phyloP scores from a whole-genome alignment of 64 coral and sea anemone genomes.

The Montipora cactus region DNA sequence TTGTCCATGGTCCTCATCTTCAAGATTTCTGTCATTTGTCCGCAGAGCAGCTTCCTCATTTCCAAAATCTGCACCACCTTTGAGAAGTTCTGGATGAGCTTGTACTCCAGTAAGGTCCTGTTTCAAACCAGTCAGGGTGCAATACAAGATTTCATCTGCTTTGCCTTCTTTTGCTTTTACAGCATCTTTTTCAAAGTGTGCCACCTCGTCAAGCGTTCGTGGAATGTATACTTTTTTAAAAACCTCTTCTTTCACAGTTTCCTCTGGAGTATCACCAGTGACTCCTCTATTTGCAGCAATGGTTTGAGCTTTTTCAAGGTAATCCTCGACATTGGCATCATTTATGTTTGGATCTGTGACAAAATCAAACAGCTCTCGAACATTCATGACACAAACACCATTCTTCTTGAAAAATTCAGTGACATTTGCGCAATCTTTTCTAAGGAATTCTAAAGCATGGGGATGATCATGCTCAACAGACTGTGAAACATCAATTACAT shows the following conservation, averaged over 20 bases:
- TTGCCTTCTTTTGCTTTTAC: constrained; percentile 64
- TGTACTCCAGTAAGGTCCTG: constrained; percentile 58
- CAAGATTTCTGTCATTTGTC: neutral
- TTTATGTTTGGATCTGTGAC: constrained; percentile 97
- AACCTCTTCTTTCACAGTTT: constrained; percentile 89
- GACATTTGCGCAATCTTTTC: constrained; percentile 97
- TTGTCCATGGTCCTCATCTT: neutral
- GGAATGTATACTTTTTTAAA: constrained; percentile 88
- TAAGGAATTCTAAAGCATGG: constrained; percentile 89
- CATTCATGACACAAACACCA: constrained; percentile 98
- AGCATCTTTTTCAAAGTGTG: constrained; percentile 73
- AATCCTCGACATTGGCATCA: constrained; percentile 87
- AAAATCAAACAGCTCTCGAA: constrained; percentile 95
- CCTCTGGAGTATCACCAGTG: constrained; percentile 28
- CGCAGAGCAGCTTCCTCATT: neutral
- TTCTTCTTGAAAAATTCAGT: constrained; percentile 98
- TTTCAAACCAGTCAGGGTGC: constrained; percentile 62
- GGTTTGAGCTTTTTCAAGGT: constrained; percentile 88
- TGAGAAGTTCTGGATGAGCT: constrained; percentile 45
- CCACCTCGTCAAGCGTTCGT: constrained; percentile 67
- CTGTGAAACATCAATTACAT: constrained; percentile 99
- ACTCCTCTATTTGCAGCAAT: constrained; percentile 76
- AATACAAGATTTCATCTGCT: constrained; percentile 65
- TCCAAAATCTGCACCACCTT: neutral
- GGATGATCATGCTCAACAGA: constrained; percentile 99